Evolutionary conservation across 2,113 vertebrate species (phyloP), one percentile per base, ranked within the genome.

Genomic region (Accipiter cooperii): DNA sequence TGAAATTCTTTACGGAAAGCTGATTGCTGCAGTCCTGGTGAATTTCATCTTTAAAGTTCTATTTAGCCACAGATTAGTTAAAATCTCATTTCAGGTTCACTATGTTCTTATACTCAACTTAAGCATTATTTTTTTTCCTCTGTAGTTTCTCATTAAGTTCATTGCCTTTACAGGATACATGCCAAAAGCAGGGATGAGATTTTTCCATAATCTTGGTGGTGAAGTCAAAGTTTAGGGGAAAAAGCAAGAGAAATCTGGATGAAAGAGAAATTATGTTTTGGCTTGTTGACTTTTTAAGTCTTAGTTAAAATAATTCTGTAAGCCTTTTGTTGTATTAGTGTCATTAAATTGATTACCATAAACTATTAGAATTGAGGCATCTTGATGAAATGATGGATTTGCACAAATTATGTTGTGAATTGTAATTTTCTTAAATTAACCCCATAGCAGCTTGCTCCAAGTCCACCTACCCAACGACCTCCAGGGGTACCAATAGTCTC

Each of bases 371-470:
- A 69, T 55, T 38, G 44, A 61, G 8, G 24, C 31, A 7, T 78
- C 42, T 77, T 77, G 44, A 9, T 82, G 79, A 84, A 94, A 58
- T 69, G 7, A 66, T 61, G 58, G 25, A 65, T 90, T 94, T 95
- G 28, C 21, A 47, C 12, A 76, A 83, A 75, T 57, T 40, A 60
- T 2, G 0, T 77, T 75, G 24, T 90, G 54, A 88, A 77, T 20
- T 74, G 20, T 97, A 89, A 91, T 78, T 97, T 85, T 98, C 66
- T 96, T 89, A 91, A 96, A 97, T 96, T 97, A 89, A 98, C 79
- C 71, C 86, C 73, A 7, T 98, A 99, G 99, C 99, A 99, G 97
- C 98, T 99, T 96, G 99, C 99, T 96, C 99, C 99, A 93, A 99
- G 99, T 91, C 99, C 99, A 79, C 99, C 99, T 84, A 98, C 98